Evolutionary conservation across 2,113 vertebrate species (phyloP).

Genomic region (Pollimyrus isidori): DNA sequence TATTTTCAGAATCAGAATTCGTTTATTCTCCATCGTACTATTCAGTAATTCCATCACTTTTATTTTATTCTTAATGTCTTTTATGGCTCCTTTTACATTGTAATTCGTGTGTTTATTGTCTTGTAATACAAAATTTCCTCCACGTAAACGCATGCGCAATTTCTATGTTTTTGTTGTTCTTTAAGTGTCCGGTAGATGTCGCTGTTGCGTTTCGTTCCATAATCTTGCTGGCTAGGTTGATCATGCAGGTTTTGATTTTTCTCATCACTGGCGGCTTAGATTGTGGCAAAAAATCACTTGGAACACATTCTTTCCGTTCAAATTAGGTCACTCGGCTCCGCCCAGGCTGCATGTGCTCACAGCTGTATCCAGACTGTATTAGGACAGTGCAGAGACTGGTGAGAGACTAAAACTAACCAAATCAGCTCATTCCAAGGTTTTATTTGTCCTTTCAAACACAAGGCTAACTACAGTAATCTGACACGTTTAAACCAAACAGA

Average conservation of each 20-base stretch:
- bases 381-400: not conserved
- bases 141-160: not conserved
- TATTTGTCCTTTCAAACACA: not conserved
- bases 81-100: not conserved
- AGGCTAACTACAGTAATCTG: not conserved
- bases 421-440: not conserved
- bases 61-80: not conserved
- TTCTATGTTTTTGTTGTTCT: not conserved
- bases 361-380: not conserved
- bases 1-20: not conserved
- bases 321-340: slow-evolving; percentile 30
- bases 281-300: slow-evolving; percentile 31
- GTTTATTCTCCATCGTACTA: not conserved
- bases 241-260: slow-evolving; percentile 13
- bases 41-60: not conserved
- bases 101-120: not conserved
- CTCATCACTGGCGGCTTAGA: slow-evolving; percentile 6
- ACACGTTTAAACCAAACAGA: not conserved
- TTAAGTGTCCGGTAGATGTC: slow-evolving; percentile 20
- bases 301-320: slow-evolving; percentile 39
- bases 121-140: not conserved
- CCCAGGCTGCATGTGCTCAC: slow-evolving; percentile 11
- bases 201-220: not conserved
- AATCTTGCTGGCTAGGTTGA: slow-evolving; percentile 22
- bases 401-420: not conserved